Evolutionary conservation across 2,888 invertebrate genomes (phyloP).

Genomic region (Reticulitermes lucifugus): DNA sequence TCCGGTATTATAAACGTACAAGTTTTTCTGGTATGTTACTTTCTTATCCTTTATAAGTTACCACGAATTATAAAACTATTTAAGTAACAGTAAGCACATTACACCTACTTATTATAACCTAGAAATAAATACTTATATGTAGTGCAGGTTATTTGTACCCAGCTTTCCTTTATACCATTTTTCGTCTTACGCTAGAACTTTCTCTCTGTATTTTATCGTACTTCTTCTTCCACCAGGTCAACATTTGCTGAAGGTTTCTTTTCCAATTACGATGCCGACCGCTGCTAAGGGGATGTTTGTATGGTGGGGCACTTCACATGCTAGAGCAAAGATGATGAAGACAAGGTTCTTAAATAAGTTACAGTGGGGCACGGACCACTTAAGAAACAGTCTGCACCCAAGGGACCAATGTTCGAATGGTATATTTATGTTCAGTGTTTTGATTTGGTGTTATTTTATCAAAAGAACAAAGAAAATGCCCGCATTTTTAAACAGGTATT

Average conservation of each 20-base stretch:
- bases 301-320: not conserved
- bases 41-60: too few species aligned
- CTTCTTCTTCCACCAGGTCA: conserved; percentile 21
- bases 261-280: conserved; percentile 23
- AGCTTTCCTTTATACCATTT: not conserved
- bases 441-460: too few species aligned
- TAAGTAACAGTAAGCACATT: too few species aligned
- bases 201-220: conserved; percentile 5
- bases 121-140: too few species aligned
- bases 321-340: not conserved
- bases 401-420: not conserved
- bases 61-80: too few species aligned
- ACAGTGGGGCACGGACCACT: not conserved
- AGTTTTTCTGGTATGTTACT: too few species aligned
- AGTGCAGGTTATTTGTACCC: too few species aligned
- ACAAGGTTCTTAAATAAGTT: conserved; percentile 4
- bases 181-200: not conserved
- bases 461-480: too few species aligned
- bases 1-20: too few species aligned
- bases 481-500: too few species aligned
- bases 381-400: not conserved
- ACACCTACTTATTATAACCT: too few species aligned
- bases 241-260: conserved; percentile 37
- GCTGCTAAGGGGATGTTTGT: not conserved
- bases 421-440: too few species aligned